These are phyloP conservation scores for Oligia latruncula DNA, from an alignment of 2,888 invertebrate genomes.

Conservation along the genomic window DNA sequence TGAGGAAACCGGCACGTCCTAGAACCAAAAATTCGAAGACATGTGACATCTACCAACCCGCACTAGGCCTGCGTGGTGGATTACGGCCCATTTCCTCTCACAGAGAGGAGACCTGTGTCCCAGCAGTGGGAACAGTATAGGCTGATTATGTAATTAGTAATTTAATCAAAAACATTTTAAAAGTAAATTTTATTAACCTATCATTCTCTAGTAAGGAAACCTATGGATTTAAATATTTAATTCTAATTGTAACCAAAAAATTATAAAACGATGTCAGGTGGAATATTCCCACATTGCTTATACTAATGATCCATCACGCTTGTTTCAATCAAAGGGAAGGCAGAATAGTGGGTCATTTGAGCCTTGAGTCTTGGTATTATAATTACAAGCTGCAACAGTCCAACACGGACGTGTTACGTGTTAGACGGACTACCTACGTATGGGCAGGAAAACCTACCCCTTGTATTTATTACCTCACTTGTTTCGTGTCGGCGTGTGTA, in stretches of 20 bases:
- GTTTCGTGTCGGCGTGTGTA: too few species aligned
- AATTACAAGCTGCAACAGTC: slow-evolving; percentile 18
- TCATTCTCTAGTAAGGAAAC: background rate
- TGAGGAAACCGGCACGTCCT: too few species aligned
- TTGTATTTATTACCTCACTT: background rate
- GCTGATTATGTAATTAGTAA: too few species aligned
- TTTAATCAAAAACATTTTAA: slow-evolving; percentile 6
- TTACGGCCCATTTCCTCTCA: too few species aligned
- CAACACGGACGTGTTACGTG: too few species aligned
- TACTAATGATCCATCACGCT: slow-evolving; percentile 4
- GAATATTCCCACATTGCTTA: slow-evolving; percentile 36
- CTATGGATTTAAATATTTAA: slow-evolving; percentile 54
- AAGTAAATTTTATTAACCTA: slow-evolving; percentile 15
- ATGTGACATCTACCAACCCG: too few species aligned
- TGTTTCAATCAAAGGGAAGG: background rate
- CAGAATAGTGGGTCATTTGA: background rate
- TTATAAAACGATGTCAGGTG: slow-evolving; percentile 51
- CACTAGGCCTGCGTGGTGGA: too few species aligned
- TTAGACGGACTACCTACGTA: too few species aligned
- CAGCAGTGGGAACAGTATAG: too few species aligned
- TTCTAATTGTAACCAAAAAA: slow-evolving; percentile 53
- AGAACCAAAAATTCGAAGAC: too few species aligned
- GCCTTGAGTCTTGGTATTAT: background rate
- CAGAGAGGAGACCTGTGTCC: too few species aligned
- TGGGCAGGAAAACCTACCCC: too few species aligned